Conservation (phyloP, 2,888 invertebrate genomes). For the Parasteatoda lunata region DNA sequence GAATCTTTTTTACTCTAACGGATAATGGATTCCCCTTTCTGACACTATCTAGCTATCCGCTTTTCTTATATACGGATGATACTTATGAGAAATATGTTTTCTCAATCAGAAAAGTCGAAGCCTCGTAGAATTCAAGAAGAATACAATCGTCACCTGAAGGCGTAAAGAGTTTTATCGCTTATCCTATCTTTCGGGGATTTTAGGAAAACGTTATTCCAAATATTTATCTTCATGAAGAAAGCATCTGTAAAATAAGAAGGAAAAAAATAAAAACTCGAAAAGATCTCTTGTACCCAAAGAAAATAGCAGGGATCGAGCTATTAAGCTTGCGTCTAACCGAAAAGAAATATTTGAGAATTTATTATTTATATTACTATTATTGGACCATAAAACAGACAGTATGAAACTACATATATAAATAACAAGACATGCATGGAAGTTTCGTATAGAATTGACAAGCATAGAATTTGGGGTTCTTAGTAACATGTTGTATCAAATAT, state of each 20-base stretch:
- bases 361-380: too few relatives aligned
- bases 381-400: too few relatives aligned
- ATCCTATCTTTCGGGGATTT: conserved; percentile 25
- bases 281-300: neutral
- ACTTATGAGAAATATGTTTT: neutral
- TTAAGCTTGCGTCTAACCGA: neutral
- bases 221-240: neutral
- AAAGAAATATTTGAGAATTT: neutral
- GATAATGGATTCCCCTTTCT: neutral
- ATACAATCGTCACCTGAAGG: conserved; percentile 27
- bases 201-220: neutral
- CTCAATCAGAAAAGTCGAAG: neutral
- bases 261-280: neutral
- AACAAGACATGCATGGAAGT: too few relatives aligned
- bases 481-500: neutral
- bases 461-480: neutral
- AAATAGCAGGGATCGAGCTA: neutral
- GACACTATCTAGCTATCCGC: neutral
- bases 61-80: neutral
- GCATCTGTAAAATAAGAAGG: neutral
- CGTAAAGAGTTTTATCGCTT: conserved; percentile 32
- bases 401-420: too few relatives aligned
- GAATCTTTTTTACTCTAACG: neutral
- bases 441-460: too few relatives aligned
- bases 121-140: neutral